Base-by-base conservation (phyloP, 2,797 vertebrate species). In the Arvicola amphibius region DNA sequence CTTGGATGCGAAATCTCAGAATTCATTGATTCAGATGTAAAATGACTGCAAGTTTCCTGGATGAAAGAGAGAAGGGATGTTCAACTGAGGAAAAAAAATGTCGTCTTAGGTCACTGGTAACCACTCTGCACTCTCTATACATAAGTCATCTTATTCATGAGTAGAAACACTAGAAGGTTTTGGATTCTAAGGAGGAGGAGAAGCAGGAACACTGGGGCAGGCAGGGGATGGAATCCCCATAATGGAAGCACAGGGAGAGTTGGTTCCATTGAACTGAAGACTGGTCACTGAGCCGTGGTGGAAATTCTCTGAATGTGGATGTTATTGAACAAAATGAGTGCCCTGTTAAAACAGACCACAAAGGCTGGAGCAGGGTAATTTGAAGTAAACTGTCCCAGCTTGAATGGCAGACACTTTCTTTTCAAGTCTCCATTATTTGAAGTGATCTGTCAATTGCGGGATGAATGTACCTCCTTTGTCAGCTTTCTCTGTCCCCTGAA, bases 401-500 rank as follows among this genome's bases (percentile, higher is more conserved):
- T 88, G 43, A 92, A 93, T 4, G 80, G 8, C 34, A 61, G 46
- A 95, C 63, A 19, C 29, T 69, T 92, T 95, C 73, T 90, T 94
- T 93, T 53, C 65, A 67, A 43, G 73, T 71, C 56, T 80, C 95
- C 40, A 67, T 86, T 91, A 56, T 77, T 92, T 76, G 5, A 43
- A 51, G 51, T 86, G 78, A 78, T 92, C 88, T 92, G 63, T 29
- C 65, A 19, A 76, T 79, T 93, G 85, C n/a, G 23, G 34, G 48
- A 74, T 59, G 91, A 71, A 83, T 65, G n/a, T 10, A 71, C 77
- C 91, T 69, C 77, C 91, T 69, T 73, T 65, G 67, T 56, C 51
- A 37, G 10, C 61, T 25, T 86, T 74, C 65, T 83, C 95, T 69
- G 4, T 12, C 4, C 77, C 97, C 83, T 65, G 25, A 97, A 97